These are phyloP conservation scores for Lithobates pipiens DNA, from an alignment of 2,797 vertebrate genomes.

Conservation along the genomic window DNA sequence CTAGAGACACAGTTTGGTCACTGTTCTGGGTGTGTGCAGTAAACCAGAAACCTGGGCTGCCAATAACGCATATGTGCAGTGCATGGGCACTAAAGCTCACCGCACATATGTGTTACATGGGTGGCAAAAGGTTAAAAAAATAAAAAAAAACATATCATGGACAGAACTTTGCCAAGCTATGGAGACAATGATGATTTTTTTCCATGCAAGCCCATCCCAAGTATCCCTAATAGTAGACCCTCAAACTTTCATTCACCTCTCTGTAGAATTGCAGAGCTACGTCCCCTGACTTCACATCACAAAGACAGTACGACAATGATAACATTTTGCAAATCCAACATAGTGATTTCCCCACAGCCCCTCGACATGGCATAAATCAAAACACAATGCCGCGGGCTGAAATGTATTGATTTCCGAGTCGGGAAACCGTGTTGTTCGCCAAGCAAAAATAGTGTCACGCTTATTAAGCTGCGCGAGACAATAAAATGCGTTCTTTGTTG, in stretches of 20 bases:
- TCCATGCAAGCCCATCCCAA: not conserved
- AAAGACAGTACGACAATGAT: constrained; percentile 54
- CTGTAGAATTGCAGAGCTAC: not conserved
- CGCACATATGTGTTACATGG: too few relatives aligned
- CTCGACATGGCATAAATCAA: constrained; percentile 56
- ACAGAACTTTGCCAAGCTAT: too few relatives aligned
- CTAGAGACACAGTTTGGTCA: too few relatives aligned
- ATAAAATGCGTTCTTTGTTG: constrained; percentile 27
- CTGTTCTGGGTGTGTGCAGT: too few relatives aligned
- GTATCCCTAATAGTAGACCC: too few relatives aligned
- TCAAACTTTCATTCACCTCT: not conserved
- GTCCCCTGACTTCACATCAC: constrained; percentile 25
- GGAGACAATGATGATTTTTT: not conserved
- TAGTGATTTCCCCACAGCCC: constrained; percentile 53
- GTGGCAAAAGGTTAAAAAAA: too few relatives aligned
- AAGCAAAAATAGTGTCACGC: constrained; percentile 40
- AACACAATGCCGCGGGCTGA: constrained; percentile 48
- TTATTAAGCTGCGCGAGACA: constrained; percentile 51
- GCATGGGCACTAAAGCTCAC: too few relatives aligned
- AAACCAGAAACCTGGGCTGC: too few relatives aligned
- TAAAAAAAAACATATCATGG: too few relatives aligned
- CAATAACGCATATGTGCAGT: too few relatives aligned
- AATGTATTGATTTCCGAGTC: constrained; percentile 56
- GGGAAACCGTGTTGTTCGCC: constrained; percentile 41
- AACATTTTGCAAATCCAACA: constrained; percentile 56